phyloP scores from a whole-genome alignment of 2,888 invertebrate species.

The Ophonus ardosiacus region DNA sequence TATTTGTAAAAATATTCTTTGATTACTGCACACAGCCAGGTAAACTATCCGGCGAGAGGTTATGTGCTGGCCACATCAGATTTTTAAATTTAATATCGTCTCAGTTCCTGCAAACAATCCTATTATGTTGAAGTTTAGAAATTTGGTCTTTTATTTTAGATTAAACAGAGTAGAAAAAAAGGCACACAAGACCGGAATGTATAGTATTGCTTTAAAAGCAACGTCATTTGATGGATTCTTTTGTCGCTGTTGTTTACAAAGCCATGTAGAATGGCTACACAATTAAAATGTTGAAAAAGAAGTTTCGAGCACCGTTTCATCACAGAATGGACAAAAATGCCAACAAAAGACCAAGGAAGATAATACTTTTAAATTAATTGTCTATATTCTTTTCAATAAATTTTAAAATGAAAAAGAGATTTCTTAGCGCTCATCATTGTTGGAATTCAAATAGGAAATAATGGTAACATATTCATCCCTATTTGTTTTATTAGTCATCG shows the following conservation, averaged over 20 bases:
- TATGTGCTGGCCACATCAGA: too few species aligned
- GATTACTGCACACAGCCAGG: too few species aligned
- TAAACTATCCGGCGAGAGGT: too few species aligned
- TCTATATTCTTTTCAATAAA: neutral
- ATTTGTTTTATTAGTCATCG: too few species aligned
- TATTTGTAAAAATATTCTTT: too few species aligned
- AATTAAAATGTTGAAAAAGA: slow-evolving; percentile 34
- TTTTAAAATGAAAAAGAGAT: neutral
- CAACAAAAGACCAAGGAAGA: slow-evolving; percentile 12
- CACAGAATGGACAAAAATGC: neutral
- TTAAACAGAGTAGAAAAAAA: slow-evolving; percentile 15
- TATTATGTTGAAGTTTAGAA: slow-evolving; percentile 18
- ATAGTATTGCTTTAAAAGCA: slow-evolving; percentile 27
- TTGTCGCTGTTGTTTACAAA: slow-evolving; percentile 30
- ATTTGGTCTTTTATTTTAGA: slow-evolving; percentile 7
- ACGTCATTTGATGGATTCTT: slow-evolving; percentile 36
- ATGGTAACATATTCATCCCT: too few species aligned
- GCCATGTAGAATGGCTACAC: slow-evolving; percentile 21
- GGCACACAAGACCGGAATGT: slow-evolving; percentile 6
- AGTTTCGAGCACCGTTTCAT: neutral
- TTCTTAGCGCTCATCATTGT: neutral
- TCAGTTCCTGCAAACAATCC: neutral
- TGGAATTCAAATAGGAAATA: too few species aligned
- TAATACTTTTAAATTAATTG: slow-evolving; percentile 34
- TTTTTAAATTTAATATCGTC: slow-evolving; percentile 17